These are phyloP conservation scores for Manis pentadactyla DNA, from an alignment of 2,797 vertebrate genomes.

Conservation along the genomic window DNA sequence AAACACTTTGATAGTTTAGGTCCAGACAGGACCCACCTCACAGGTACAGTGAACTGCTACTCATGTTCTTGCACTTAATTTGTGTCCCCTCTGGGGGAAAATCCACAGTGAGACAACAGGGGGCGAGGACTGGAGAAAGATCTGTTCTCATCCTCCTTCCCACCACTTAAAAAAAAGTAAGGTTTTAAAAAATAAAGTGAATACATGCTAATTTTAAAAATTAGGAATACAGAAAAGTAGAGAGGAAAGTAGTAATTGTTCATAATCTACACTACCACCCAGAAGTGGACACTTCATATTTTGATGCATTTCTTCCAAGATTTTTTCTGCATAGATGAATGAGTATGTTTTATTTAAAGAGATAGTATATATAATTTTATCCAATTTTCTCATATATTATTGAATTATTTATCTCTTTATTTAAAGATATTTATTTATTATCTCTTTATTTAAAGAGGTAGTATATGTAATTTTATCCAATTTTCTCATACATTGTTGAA, in stretches of 20 bases:
- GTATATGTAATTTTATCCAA: background rate
- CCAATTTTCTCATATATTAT: background rate
- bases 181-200: background rate
- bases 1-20: background rate
- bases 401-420: background rate
- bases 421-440: too few species aligned
- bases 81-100: background rate
- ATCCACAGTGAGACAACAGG: background rate
- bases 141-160: background rate
- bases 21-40: background rate
- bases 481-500: slow-evolving; percentile 24
- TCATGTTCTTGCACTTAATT: background rate
- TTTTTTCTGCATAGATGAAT: background rate
- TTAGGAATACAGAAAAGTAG: background rate
- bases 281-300: background rate
- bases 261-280: background rate
- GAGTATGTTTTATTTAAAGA: background rate
- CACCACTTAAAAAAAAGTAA: background rate
- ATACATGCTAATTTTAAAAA: background rate
- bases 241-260: background rate
- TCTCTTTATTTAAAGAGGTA: background rate
- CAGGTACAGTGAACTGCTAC: rapidly evolving
- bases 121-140: background rate
- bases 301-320: slow-evolving; percentile 3
- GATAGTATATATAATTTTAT: background rate